Evolutionary conservation across 2,888 invertebrate species (phyloP).

Genomic region (Apoderus coryli): DNA sequence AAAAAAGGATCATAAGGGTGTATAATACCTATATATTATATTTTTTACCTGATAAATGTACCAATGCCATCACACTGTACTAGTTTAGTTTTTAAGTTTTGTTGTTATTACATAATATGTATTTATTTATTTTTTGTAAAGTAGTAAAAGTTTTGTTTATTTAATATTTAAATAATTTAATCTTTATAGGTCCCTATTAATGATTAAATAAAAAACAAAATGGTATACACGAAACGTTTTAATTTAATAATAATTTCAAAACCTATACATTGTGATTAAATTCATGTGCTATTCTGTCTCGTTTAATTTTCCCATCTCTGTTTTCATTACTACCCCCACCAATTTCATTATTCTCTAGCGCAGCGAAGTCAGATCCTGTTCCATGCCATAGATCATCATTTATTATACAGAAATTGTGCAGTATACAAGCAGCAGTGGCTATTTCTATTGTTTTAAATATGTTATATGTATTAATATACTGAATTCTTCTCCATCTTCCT

Average conservation of each 20-base stretch:
- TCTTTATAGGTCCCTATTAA: too few relatives aligned
- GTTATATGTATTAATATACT: constrained; percentile 1
- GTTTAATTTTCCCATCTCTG: background rate
- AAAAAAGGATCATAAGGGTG: too few relatives aligned
- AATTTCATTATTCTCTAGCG: background rate
- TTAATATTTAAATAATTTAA: too few relatives aligned
- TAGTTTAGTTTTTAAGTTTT: constrained; percentile 1
- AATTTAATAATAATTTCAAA: too few relatives aligned
- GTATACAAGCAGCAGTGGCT: constrained; percentile 1
- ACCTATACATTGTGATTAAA: too few relatives aligned
- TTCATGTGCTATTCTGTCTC: background rate
- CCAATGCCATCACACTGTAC: background rate
- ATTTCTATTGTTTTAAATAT: background rate
- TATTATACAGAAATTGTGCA: constrained; percentile 2
- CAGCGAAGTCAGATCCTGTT: background rate
- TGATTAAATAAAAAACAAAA: constrained; percentile 1
- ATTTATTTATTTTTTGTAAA: constrained; percentile 2
- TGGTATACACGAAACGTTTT: background rate
- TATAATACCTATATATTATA: too few relatives aligned
- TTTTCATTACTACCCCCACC: background rate
- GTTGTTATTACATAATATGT: background rate
- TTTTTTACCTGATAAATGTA: too few relatives aligned
- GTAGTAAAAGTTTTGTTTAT: too few relatives aligned
- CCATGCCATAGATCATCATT: background rate
- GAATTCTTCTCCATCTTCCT: constrained; percentile 1